Percentiles rank a stretch among this genome's conserved stretches.
These are phyloP conservation scores for Malthinus flaveolus DNA, from an alignment of 2,888 invertebrate genomes.

Conservation along the genomic window DNA sequence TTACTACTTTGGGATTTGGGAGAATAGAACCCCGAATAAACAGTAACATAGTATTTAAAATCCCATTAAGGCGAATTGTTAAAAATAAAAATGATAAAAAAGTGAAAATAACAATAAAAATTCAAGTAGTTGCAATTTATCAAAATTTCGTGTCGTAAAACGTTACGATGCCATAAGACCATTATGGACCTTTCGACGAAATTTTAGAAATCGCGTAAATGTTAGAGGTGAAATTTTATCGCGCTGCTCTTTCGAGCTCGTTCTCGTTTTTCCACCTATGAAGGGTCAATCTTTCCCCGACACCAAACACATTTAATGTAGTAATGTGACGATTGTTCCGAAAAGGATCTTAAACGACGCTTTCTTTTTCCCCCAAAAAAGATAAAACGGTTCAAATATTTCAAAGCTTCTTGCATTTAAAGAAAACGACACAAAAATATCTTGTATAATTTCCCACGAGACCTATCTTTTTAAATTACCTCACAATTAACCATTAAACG, in stretches of 20 bases:
- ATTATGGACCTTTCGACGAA: constrained; percentile 4
- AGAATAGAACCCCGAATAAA: no score
- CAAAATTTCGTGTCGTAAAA: constrained; percentile 5
- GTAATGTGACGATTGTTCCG: constrained; percentile 18
- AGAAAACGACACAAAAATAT: constrained; percentile 11
- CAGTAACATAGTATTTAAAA: no score
- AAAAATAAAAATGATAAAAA: neutral
- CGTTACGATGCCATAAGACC: constrained; percentile 4
- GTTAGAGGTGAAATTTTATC: constrained; percentile 3
- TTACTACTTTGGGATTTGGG: no score
- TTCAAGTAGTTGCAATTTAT: constrained; percentile 3
- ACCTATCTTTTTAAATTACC: constrained; percentile 9
- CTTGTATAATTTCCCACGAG: constrained; percentile 18
- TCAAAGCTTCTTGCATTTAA: constrained; percentile 8
- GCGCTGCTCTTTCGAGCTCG: constrained; percentile 3
- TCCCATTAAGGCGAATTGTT: no score
- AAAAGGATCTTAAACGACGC: constrained; percentile 10
- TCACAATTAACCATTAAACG: constrained; percentile 10
- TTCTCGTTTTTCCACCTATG: constrained; percentile 5
- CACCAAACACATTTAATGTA: constrained; percentile 16
- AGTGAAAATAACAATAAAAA: constrained; percentile 1
- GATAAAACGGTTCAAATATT: constrained; percentile 11
- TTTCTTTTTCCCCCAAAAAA: neutral
- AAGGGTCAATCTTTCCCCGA: constrained; percentile 22
- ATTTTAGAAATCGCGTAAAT: constrained; percentile 8